Evolutionary conservation across 2,888 invertebrate genomes (phyloP).

Genomic region (Empis stercorea): DNA sequence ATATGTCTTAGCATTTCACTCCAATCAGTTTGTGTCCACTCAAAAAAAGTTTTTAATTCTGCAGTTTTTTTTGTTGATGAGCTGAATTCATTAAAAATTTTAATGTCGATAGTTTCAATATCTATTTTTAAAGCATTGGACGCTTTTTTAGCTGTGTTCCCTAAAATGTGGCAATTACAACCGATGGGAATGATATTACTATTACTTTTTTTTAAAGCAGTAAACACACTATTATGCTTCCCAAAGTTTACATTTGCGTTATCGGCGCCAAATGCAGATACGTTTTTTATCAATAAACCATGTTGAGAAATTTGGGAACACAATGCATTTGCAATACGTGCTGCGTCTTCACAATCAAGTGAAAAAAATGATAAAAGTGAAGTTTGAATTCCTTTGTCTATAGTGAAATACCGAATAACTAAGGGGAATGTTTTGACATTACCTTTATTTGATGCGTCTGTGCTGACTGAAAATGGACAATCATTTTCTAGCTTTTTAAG

Average conservation of each 20-base stretch:
- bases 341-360: slow-evolving; percentile 2
- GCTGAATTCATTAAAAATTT: slow-evolving; percentile 2
- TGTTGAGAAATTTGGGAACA: background rate
- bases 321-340: background rate
- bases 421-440: slow-evolving; percentile 2
- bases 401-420: slow-evolving; percentile 1
- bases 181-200: slow-evolving; percentile 1
- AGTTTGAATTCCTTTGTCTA: slow-evolving; percentile 1
- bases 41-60: slow-evolving; percentile 2
- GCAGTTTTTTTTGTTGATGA: slow-evolving; percentile 1
- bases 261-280: slow-evolving; percentile 3
- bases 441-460: slow-evolving; percentile 1
- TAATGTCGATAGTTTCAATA: slow-evolving; percentile 2
- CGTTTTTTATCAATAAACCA: slow-evolving; percentile 1
- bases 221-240: slow-evolving; percentile 2
- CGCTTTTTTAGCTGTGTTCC: slow-evolving; percentile 1
- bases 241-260: slow-evolving; percentile 2
- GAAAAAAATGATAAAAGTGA: slow-evolving; percentile 1
- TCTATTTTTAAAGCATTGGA: background rate
- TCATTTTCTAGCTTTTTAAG: background rate
- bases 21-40: slow-evolving; percentile 3
- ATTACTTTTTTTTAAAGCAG: slow-evolving; percentile 1
- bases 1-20: slow-evolving; percentile 1
- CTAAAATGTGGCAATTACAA: background rate
- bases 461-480: slow-evolving; percentile 2